A percentile compares a stretch with the other conserved stretches of the same genome.
Evolutionary conservation across 92 coral and sea anemone species (phyloP).

Genomic region (Epizoanthus ramosus): DNA sequence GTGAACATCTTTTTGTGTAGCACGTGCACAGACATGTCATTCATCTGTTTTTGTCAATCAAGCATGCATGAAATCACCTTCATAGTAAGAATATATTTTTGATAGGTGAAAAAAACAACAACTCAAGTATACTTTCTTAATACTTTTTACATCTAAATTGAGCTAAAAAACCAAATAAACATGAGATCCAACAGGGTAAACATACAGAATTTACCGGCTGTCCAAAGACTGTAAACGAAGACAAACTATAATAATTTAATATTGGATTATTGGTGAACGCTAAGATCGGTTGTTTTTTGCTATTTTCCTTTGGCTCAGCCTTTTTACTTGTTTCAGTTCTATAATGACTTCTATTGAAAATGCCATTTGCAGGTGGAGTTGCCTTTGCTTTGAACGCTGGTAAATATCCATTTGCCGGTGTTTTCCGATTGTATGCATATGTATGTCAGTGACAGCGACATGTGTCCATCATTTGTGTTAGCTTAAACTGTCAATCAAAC

Average conservation of each 20-base stretch:
- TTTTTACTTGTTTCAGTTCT: not conserved
- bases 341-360: constrained; percentile 3
- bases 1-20: constrained; percentile 13
- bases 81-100: not conserved
- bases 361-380: not conserved
- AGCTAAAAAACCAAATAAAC: too few relatives aligned
- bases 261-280: too few relatives aligned
- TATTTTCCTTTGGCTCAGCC: too few relatives aligned
- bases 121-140: too few relatives aligned
- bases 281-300: too few relatives aligned
- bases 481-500: constrained; percentile 9
- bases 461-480: constrained; percentile 25
- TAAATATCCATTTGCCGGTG: constrained; percentile 22
- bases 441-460: not conserved
- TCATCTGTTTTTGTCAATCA: not conserved
- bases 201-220: too few relatives aligned
- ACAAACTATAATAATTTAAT: too few relatives aligned
- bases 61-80: not conserved
- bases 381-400: not conserved
- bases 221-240: too few relatives aligned
- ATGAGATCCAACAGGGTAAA: too few relatives aligned
- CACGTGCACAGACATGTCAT: constrained; percentile 15
- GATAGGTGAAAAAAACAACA: too few relatives aligned
- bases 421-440: constrained; percentile 24
- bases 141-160: too few relatives aligned